Evolutionary conservation across 30 jellyfish, hydroid and myxozoan genomes (phyloP).

Genomic region (Chrysaora quinquecirrha): DNA sequence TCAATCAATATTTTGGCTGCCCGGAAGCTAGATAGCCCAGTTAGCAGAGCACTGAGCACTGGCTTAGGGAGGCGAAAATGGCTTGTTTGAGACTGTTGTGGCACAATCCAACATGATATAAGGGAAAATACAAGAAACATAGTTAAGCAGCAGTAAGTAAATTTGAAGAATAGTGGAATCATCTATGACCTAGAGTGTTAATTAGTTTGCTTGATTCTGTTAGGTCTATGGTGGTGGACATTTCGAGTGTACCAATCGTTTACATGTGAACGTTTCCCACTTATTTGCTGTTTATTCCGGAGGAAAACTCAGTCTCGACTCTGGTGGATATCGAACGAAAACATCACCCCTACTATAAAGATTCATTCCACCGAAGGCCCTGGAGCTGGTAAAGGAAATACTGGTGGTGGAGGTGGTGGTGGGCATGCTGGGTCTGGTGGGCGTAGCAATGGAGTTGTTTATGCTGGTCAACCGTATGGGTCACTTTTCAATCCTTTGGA

Average conservation of each 20-base stretch:
- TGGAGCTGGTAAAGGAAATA: conserved; percentile 58
- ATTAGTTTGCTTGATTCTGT: no score
- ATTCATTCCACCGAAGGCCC: conserved; percentile 59
- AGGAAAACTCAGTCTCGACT: conserved; percentile 36
- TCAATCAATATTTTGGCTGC: no score
- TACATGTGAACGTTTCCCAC: conserved; percentile 29
- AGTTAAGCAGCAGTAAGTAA: no score
- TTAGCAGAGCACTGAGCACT: no score
- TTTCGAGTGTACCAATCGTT: conserved; percentile 62
- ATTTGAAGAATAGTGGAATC: no score
- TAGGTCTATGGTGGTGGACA: conserved; percentile 66
- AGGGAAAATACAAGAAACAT: no score
- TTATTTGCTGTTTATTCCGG: conserved; percentile 57
- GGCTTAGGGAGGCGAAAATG: no score
- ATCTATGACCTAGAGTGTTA: no score
- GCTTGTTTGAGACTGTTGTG: no score
- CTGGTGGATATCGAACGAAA: conserved; percentile 55
- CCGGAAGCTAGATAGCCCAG: no score
- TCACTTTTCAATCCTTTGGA: conserved; percentile 50
- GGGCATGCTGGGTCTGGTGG: conserved; percentile 81
- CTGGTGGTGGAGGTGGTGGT: conserved; percentile 66
- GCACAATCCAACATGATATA: no score
- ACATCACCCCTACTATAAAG: conserved; percentile 26
- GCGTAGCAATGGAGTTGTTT: conserved; percentile 44
- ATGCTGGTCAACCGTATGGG: conserved; percentile 66